Percentiles rank a stretch among this genome's conserved stretches.
phyloP scores from a whole-genome alignment of 2,113 vertebrate species.

The Odontophorus gujanensis region DNA sequence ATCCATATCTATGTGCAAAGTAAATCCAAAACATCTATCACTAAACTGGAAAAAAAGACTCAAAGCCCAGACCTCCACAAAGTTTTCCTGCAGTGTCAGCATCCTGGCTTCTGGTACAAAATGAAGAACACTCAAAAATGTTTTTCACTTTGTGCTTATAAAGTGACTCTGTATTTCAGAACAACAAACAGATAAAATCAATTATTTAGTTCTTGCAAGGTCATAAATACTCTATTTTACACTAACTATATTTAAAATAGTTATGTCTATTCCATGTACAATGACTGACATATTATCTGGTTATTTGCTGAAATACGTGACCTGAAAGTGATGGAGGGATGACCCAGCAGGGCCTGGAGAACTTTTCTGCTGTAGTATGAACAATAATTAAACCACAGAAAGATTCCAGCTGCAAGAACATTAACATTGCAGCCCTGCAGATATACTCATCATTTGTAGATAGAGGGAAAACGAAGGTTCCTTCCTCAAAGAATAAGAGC shows the following conservation, averaged over 20 bases:
- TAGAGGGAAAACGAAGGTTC: background rate
- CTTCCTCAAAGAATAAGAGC: background rate
- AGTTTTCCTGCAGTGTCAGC: no score
- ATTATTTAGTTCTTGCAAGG: background rate
- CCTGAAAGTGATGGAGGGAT: background rate
- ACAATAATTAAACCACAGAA: background rate
- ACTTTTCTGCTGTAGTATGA: background rate
- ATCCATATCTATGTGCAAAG: background rate
- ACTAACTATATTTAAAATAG: background rate
- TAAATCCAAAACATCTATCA: background rate
- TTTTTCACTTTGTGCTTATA: background rate
- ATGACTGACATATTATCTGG: background rate
- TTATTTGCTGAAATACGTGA: background rate
- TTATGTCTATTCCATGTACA: background rate
- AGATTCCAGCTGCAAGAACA: background rate
- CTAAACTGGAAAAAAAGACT: background rate
- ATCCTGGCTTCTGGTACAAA: no score
- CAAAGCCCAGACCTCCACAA: no score
- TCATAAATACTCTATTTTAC: background rate
- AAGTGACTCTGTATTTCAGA: background rate
- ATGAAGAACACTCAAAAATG: background rate
- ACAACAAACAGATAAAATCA: background rate
- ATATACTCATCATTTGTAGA: background rate
- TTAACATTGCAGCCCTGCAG: background rate
- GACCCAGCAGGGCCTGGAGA: background rate